Conservation (phyloP, 2,113 vertebrate species). For the Chaenocephalus aceratus region DNA sequence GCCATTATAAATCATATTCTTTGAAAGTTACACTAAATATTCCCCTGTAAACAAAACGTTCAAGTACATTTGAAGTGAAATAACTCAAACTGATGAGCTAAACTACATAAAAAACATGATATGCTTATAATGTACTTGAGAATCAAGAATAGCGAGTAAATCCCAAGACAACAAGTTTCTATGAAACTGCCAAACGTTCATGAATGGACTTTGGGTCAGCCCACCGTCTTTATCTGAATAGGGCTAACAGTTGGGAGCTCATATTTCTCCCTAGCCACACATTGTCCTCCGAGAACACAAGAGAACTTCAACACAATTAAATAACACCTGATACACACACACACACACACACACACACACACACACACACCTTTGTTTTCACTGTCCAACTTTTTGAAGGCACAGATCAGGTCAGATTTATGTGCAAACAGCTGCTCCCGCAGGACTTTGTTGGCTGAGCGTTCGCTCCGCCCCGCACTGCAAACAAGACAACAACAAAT, state of each 20-base stretch:
- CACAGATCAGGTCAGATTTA: constrained; percentile 84
- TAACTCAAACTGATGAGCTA: not conserved
- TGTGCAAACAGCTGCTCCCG: constrained; percentile 85
- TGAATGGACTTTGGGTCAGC: not conserved
- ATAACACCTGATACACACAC: constrained; percentile 18
- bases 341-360: constrained; percentile 1
- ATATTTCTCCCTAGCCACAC: constrained; percentile 25
- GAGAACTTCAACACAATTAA: not conserved
- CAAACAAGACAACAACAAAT: not conserved
- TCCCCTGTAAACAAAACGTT: not conserved
- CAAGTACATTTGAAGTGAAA: not conserved
- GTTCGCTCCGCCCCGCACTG: constrained; percentile 81
- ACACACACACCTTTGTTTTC: constrained; percentile 78
- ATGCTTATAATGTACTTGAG: not conserved
- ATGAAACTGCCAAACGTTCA: constrained; percentile 52
- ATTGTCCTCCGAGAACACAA: not conserved
- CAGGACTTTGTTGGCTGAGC: constrained; percentile 83
- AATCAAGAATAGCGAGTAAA: not conserved
- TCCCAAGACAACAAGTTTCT: constrained; percentile 44
- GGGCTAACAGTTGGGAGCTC: constrained; percentile 26
- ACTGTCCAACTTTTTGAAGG: constrained; percentile 80
- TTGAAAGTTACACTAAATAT: not conserved
- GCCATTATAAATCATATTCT: not conserved
- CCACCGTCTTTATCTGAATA: constrained; percentile 12
- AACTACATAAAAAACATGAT: not conserved